Evolutionary conservation across 2,797 vertebrate genomes (phyloP), one percentile per base, ranked within the genome.

Genomic region (Babyrousa celebensis): DNA sequence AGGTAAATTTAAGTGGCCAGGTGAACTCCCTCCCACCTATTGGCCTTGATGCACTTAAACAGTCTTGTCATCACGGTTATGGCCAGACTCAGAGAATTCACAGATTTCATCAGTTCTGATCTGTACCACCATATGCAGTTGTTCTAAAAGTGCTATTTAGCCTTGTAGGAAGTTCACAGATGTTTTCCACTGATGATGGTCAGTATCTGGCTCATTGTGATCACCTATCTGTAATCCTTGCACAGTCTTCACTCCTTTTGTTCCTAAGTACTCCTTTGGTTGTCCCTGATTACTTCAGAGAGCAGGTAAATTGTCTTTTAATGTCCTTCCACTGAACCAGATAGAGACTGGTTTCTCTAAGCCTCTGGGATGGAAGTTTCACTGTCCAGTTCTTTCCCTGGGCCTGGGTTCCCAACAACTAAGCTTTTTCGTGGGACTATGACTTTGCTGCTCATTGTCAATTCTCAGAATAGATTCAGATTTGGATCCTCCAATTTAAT

Each of bases 111-210:
- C 52, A 36, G 20, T 89, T 95, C 10, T 63, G 36, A 79, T 95
- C 12, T 84, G 6, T 82, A 67, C 54, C 43, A 75, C 14, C n/a
- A 77, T 77, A 94, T 12, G 12, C 10, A 86, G 58, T 52, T 71
- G 18, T 94, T 92, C 71, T 88, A 85, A 85, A 92, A 95, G 25
- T 70, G 5, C 17, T 75, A 89, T 77, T 54, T 95, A 15, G 20
- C 62, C 25, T 94, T 88, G 80, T 95, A 92, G 58, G 72, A 91
- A 85, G 52, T 72, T 29, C 60, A 87, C 1, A 83, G 48, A 80
- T 43, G 17, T 20, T 84, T 91, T 60, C 36, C 43, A 87, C 1
- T 90, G n/a, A 82, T 40, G 20, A 25, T 43, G 54, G 16, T 89
- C 70, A 54, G 17, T 48, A 71, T 95, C 29, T 68, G 84, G 25